Base-by-base conservation (phyloP, 2,888 invertebrate species). In the Pterostichus niger region DNA sequence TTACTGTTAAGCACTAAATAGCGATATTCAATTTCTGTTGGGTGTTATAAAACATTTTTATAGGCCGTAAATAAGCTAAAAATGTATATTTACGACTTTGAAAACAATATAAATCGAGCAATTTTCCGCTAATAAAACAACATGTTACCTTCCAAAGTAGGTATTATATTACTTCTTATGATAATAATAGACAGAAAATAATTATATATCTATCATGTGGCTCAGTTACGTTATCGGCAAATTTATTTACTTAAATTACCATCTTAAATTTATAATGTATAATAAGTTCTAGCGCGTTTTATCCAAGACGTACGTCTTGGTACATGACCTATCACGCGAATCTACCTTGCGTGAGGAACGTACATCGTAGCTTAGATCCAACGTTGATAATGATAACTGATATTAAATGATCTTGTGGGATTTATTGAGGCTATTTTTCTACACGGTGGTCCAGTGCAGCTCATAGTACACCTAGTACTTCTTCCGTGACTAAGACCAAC, bases 341-440 rank as follows among this genome's bases (percentile, higher is more conserved):
- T 46, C 13, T 61, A 59, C 33, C 44, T 82, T 59, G 75, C 82
- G 61, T 75, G 82, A 59, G 73, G 61, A 15, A 75, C 82, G 75
- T 82, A n/a, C 7, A 75, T 75, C 82, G 44, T 6, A 24, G 49
- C 56, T 82, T 49, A 46, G 33, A 59, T 61, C 82, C 6, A 31
- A 13, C 75, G 46, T 13, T 49, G 46, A 75, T 82, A 75, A 75
- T 82, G 82, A 82, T 82, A 82, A 82, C 82, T 82, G 82, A 82
- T 82, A 82, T 82, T 82, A 82, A 82, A 82, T 82, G 82, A 82
- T 82, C 82, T 82, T 82, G 75, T 82, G 82, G 82, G 82, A 82
- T 82, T 82, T 75, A 82, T 82, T 82, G 82, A 82, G 82, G 75
- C 73, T 82, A 73, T 82, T 82, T 82, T 82, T 82, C 82, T 82